Evolutionary conservation across 2,113 vertebrate genomes (phyloP).

Genomic region (Python bivittatus): DNA sequence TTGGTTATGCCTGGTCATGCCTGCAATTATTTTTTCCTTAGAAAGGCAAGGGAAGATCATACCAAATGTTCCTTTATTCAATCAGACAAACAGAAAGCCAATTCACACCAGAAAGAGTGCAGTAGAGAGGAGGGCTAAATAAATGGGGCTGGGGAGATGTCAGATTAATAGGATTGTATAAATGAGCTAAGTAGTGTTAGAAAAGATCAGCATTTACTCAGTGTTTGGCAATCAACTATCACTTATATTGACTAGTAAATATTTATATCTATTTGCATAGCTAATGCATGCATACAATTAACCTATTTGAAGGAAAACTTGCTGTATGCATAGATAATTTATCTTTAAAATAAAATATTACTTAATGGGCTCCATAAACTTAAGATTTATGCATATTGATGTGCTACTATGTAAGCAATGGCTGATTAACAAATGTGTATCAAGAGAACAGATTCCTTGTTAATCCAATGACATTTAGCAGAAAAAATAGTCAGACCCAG

Average conservation of each 20-base stretch:
- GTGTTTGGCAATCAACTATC: background rate
- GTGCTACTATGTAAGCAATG: constrained; percentile 70
- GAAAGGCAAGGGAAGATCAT: background rate
- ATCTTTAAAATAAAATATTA: constrained; percentile 66
- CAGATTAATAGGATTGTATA: background rate
- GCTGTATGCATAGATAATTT: constrained; percentile 57
- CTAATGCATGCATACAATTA: constrained; percentile 19
- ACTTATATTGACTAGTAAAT: background rate
- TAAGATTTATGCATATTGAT: constrained; percentile 75
- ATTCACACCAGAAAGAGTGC: background rate
- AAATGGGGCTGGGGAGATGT: background rate
- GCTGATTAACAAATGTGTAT: constrained; percentile 75
- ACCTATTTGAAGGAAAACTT: constrained; percentile 45
- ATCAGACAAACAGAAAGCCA: background rate
- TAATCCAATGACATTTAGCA: constrained; percentile 74
- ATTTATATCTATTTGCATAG: constrained; percentile 1
- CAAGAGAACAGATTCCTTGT: constrained; percentile 73
- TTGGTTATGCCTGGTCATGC: background rate
- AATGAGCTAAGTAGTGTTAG: background rate
- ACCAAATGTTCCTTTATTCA: background rate
- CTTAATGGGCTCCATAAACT: constrained; percentile 66
- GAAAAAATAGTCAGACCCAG: constrained; percentile 72
- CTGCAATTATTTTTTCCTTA: background rate
- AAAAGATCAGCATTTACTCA: background rate
- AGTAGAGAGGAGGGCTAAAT: background rate